Percentiles rank a stretch among this genome's conserved stretches.
Evolutionary conservation across 2,888 invertebrate species (phyloP).

Genomic region (Hypercompe scribonia): DNA sequence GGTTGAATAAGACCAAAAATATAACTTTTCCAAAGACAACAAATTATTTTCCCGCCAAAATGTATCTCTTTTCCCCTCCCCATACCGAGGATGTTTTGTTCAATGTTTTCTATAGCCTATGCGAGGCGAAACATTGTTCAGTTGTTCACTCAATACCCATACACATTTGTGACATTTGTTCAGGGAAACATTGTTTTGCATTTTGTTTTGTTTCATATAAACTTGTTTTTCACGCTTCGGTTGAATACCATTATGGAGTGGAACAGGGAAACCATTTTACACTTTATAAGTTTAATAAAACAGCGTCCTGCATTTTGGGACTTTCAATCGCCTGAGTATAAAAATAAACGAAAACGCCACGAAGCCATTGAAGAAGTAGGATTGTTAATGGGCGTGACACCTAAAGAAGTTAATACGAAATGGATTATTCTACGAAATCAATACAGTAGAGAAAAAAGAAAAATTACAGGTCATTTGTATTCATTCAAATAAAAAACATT

Average conservation of each 20-base stretch:
- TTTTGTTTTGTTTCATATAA: slow-evolving; percentile 13
- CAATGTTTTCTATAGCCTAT: slow-evolving; percentile 13
- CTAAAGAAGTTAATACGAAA: slow-evolving; percentile 23
- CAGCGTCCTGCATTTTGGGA: slow-evolving; percentile 20
- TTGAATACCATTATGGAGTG: slow-evolving; percentile 18
- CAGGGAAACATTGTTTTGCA: slow-evolving; percentile 20
- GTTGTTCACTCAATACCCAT: slow-evolving; percentile 15
- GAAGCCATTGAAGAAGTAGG: slow-evolving; percentile 23
- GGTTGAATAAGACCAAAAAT: no score
- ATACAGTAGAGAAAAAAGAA: slow-evolving; percentile 22
- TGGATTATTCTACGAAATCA: slow-evolving; percentile 23
- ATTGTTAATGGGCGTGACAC: slow-evolving; percentile 20
- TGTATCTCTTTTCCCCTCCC: background rate
- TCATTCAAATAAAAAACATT: no score
- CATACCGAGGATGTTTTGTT: slow-evolving; percentile 3
- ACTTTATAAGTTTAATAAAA: slow-evolving; percentile 23
- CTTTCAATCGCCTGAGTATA: slow-evolving; percentile 14
- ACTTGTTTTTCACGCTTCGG: background rate
- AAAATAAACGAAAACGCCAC: slow-evolving; percentile 18
- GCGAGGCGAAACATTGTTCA: slow-evolving; percentile 20
- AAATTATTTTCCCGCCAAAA: background rate
- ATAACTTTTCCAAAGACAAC: no score
- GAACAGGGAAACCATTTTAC: slow-evolving; percentile 22
- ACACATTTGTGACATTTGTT: slow-evolving; percentile 2
- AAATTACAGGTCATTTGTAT: slow-evolving; percentile 21